Conservation (phyloP, 92 coral and sea anemone genomes). For the Muricea muricata region DNA sequence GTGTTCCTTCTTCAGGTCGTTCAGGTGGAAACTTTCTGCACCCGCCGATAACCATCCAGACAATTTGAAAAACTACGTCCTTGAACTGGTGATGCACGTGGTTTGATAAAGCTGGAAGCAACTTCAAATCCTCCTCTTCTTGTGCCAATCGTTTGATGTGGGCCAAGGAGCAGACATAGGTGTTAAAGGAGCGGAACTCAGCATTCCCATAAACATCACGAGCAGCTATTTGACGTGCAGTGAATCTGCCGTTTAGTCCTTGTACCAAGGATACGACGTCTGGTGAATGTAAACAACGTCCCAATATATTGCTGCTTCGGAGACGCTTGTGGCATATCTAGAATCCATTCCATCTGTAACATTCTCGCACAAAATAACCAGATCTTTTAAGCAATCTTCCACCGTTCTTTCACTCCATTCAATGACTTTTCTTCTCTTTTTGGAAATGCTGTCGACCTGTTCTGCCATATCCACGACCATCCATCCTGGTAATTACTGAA, state of each 20-base stretch:
- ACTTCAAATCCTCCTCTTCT: neutral
- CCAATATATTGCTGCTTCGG: slow-evolving; percentile 16
- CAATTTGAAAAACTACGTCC: slow-evolving; percentile 29
- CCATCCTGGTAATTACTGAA: slow-evolving; percentile 15
- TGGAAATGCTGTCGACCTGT: slow-evolving; percentile 24
- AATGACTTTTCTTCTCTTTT: slow-evolving; percentile 5
- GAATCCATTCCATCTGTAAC: slow-evolving; percentile 41
- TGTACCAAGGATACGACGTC: slow-evolving; percentile 33
- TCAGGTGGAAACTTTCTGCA: slow-evolving; percentile 37
- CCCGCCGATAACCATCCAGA: slow-evolving; percentile 30
- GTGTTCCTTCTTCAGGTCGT: slow-evolving; percentile 11
- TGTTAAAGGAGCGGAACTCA: slow-evolving; percentile 31
- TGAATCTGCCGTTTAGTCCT: slow-evolving; percentile 14
- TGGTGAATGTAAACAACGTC: slow-evolving; percentile 38
- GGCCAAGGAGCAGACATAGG: slow-evolving; percentile 39
- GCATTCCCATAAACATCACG: slow-evolving; percentile 37
- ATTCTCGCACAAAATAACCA: slow-evolving; percentile 34
- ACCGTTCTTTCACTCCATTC: slow-evolving; percentile 37
- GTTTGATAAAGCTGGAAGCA: slow-evolving; percentile 42
- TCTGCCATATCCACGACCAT: slow-evolving; percentile 36
- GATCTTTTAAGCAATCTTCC: slow-evolving; percentile 37
- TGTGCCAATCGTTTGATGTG: slow-evolving; percentile 37
- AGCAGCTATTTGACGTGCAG: slow-evolving; percentile 44
- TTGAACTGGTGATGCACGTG: slow-evolving; percentile 21
- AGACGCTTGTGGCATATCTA: slow-evolving; percentile 30